Base-by-base conservation (phyloP, 2,797 vertebrate genomes). In the Salmo trutta region DNA sequence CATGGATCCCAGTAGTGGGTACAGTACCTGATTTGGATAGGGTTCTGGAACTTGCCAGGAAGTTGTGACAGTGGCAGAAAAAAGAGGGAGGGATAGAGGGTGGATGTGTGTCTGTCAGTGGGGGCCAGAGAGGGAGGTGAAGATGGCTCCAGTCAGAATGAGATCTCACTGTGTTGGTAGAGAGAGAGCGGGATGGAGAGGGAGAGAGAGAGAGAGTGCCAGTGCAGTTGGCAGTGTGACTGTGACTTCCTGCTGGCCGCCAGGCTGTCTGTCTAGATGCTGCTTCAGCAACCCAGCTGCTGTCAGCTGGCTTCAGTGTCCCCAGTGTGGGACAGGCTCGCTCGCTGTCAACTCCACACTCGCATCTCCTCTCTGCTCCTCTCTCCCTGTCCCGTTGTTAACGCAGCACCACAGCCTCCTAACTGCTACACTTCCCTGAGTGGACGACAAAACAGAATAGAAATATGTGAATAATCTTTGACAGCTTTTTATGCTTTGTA, bases 261-360 rank as follows among this genome's bases (percentile, higher is more conserved):
- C 21, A 27, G 59, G 21, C 21, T 24, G 59, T 24, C 59, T 24
- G n/a, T 64, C 21, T 64, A 12, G 59, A 24, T 12, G 21, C 59
- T 64, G 59, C 59, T 24, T 27, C 10, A 3, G 24, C 64, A 31
- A 75, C 81, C 77, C n/a, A 83, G 71, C 59, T 90, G 80, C 84
- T 90, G 88, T 91, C 91, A 76, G 67, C 21, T 62, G 67, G 67
- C 59, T 59, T 91, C 85, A 88, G 3, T 79, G 77, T 92, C 90
- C 89, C 56, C 73, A 82, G 66, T n/a, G 64, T 64, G 31, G 59
- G 66, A 69, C 33, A 31, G 36, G 41, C n/a, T 24, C n/a, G n/a
- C 36, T 24, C 21, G 47, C 69, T 41, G 56, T 59, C 56, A 59
- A 59, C 56, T 21, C 6, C 17, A 15, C 54, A 59, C 54, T n/a